phyloP scores from a whole-genome alignment of 2,888 invertebrate species.

The Philhelius pedissequus region DNA sequence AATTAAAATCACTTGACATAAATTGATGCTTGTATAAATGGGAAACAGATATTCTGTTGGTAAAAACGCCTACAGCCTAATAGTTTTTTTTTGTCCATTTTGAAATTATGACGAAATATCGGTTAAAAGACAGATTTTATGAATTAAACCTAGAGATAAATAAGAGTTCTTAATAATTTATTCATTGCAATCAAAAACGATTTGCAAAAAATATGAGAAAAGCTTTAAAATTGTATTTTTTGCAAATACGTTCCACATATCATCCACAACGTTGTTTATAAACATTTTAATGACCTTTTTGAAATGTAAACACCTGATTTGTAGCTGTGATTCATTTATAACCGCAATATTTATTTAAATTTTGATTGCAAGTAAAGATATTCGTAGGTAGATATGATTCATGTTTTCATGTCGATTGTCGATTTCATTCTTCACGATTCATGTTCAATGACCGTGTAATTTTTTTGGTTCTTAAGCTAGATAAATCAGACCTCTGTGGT shows the following conservation, averaged over 20 bases:
- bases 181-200: not conserved
- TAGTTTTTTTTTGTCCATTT: not conserved
- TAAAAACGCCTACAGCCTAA: not conserved
- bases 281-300: not conserved
- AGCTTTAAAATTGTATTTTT: not conserved
- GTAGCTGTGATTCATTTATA: not conserved
- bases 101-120: not conserved
- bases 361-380: not conserved
- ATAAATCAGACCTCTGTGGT: not conserved
- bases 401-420: not conserved
- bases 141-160: not conserved
- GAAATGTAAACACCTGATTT: not conserved
- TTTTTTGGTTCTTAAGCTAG: not conserved
- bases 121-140: not conserved
- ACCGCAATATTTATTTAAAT: not conserved
- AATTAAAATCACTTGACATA: not conserved
- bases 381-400: not conserved
- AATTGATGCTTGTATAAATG: not conserved
- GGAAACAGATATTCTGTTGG: not conserved
- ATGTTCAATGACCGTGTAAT: not conserved
- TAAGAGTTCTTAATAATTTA: not conserved
- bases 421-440: not conserved
- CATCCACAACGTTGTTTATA: conserved; percentile 38
- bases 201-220: not conserved
- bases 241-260: conserved; percentile 44